These are phyloP conservation scores for Halisarca cf. caerulea DNA, from an alignment of 37 sponge, comb jelly and placozoan species.

Conservation along the genomic window DNA sequence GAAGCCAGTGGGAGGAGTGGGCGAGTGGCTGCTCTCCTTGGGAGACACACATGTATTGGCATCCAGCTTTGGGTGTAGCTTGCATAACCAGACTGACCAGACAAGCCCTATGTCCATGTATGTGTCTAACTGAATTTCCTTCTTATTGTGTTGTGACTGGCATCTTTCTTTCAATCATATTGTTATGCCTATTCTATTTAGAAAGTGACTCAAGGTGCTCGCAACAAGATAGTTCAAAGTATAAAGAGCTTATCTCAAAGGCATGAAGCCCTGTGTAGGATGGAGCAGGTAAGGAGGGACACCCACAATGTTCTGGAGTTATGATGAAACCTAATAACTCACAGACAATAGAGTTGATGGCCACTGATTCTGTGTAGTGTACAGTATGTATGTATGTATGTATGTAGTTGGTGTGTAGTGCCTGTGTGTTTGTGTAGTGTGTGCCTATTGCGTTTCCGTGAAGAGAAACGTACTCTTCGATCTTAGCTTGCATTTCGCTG, in stretches of 20 bases:
- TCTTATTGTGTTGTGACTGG: not conserved
- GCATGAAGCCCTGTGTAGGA: conserved; percentile 50
- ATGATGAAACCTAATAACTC: too few species aligned
- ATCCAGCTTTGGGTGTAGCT: too few species aligned
- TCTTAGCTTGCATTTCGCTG: too few species aligned
- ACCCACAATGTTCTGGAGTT: too few species aligned
- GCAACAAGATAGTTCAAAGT: conserved; percentile 79
- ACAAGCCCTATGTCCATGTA: not conserved
- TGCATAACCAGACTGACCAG: too few species aligned
- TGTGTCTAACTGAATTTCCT: not conserved
- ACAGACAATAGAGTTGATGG: too few species aligned
- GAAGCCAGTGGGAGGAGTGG: too few species aligned
- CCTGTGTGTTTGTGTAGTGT: not conserved
- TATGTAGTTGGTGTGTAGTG: conserved; percentile 26
- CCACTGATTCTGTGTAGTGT: not conserved
- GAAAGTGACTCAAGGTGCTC: conserved; percentile 89
- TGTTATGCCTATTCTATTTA: conserved; percentile 11
- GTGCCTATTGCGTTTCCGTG: too few species aligned
- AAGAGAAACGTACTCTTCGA: too few species aligned
- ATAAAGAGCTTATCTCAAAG: conserved; percentile 70
- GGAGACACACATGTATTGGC: too few species aligned
- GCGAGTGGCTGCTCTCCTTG: too few species aligned
- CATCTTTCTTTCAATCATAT: not conserved
- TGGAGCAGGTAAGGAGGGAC: conserved; percentile 78
- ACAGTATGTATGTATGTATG: not conserved